phyloP scores from a whole-genome alignment of 2,797 vertebrate species.

The Peromyscus attwateri region DNA sequence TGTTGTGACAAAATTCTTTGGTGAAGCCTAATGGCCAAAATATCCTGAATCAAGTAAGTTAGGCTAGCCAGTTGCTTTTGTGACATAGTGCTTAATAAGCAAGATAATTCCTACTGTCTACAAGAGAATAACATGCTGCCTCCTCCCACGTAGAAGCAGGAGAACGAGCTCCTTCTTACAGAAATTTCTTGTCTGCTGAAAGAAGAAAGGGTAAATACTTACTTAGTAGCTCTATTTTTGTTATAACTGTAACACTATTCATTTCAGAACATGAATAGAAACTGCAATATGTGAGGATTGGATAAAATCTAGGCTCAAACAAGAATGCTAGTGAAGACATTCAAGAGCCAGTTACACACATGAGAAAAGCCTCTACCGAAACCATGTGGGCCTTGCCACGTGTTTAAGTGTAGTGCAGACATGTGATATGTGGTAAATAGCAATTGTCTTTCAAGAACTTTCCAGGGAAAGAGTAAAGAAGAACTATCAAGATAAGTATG shows the following conservation, averaged over 20 bases:
- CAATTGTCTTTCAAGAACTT: not conserved
- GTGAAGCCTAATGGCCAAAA: not conserved
- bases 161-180: not conserved
- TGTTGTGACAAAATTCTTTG: not conserved
- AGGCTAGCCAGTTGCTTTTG: not conserved
- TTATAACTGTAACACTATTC: not conserved
- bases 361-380: not conserved
- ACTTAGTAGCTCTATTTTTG: not conserved
- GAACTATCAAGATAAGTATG: not conserved
- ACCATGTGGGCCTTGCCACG: not conserved
- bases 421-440: not conserved
- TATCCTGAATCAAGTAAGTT: not conserved
- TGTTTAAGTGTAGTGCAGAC: not conserved
- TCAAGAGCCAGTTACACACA: not conserved
- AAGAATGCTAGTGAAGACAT: not conserved
- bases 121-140: not conserved
- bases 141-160: not conserved
- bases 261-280: not conserved
- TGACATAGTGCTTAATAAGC: not conserved
- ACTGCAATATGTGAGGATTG: not conserved
- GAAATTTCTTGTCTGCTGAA: not conserved
- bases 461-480: not conserved
- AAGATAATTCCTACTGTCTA: not conserved
- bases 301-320: not conserved
- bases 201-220: not conserved